These are phyloP conservation scores for Tyrannus savana DNA, from an alignment of 2,113 vertebrate species.

Conservation along the genomic window DNA sequence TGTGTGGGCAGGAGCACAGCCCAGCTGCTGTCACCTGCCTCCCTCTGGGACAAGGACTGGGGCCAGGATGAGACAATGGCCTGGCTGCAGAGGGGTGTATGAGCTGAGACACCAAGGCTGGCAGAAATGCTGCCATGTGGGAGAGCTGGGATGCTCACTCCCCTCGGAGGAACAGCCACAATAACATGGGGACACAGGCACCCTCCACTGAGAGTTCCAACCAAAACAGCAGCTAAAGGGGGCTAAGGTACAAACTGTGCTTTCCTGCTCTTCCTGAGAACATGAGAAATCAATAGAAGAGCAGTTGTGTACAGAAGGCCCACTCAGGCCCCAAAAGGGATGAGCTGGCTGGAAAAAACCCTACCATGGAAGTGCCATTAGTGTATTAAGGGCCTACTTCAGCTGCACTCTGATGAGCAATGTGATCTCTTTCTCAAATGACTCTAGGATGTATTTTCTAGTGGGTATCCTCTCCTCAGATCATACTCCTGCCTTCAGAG, in stretches of 20 bases:
- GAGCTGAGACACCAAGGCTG: not conserved
- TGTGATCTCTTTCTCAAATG: not conserved
- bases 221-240: not conserved
- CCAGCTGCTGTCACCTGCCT: not conserved
- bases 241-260: not conserved
- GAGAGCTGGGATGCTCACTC: not conserved
- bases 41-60: not conserved
- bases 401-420: not conserved
- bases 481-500: not conserved
- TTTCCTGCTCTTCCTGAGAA: not conserved
- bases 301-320: not conserved
- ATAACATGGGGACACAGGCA: not conserved
- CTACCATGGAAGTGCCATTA: not conserved
- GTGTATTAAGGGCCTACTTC: not conserved
- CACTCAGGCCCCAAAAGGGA: not conserved
- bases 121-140: not conserved
- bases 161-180: not conserved
- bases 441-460: not conserved
- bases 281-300: not conserved
- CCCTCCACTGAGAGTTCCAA: not conserved
- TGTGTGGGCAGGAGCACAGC: not conserved
- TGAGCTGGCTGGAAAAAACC: not conserved
- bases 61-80: not conserved
- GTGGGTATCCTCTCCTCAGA: not conserved
- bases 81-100: not conserved